phyloP scores from a whole-genome alignment of 2,113 vertebrate species.

The Peromyscus leucopus region DNA sequence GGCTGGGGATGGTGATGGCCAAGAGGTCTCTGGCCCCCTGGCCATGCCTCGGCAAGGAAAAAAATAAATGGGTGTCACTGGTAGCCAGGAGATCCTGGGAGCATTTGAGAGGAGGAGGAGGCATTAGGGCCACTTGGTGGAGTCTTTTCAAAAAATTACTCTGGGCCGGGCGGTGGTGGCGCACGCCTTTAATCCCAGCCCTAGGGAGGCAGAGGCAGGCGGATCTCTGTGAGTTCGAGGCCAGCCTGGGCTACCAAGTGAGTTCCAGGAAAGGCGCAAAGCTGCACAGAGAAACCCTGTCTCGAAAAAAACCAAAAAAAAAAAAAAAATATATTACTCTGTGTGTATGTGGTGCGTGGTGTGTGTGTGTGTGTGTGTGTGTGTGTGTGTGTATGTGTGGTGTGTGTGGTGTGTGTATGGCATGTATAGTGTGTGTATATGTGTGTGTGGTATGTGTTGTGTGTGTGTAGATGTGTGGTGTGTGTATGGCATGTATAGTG shows the following conservation, averaged over 20 bases:
- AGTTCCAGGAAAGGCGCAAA: no score
- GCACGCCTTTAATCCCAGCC: no score
- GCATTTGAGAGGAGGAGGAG: neutral
- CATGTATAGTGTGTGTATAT: neutral
- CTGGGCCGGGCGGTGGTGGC: no score
- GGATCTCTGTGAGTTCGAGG: no score
- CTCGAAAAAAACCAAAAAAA: no score
- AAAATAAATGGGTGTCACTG: neutral
- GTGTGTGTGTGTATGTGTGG: neutral
- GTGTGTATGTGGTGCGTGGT: neutral
- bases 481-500: neutral
- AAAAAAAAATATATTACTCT: no score
- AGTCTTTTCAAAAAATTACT: neutral
- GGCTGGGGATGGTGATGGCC: neutral
- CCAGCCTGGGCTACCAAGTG: no score
- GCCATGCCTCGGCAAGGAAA: neutral
- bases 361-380: neutral
- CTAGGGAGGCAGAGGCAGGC: no score
- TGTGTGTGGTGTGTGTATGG: neutral
- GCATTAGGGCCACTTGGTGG: neutral
- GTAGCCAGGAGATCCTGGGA: neutral
- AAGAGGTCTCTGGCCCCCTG: neutral
- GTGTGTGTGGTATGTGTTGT: neutral
- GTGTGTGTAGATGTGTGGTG: no score
- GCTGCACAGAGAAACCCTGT: no score